Conservation (phyloP, 2,113 vertebrate genomes). For the Laterallus jamaicensis region DNA sequence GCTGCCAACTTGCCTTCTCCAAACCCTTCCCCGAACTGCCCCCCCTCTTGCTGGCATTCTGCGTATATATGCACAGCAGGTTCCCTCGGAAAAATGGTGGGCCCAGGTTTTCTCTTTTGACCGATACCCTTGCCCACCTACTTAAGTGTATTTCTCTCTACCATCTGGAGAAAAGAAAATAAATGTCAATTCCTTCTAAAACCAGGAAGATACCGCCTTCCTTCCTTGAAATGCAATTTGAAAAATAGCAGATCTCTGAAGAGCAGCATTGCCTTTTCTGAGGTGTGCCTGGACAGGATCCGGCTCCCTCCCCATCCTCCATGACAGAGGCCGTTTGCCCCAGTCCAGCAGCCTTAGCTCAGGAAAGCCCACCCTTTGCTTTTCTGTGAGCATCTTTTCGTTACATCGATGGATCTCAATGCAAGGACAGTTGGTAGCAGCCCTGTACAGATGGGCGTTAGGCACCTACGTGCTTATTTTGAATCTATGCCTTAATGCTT, state of each 20-base stretch:
- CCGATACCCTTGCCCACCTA: not conserved
- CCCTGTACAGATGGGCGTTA: not conserved
- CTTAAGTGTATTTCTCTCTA: not conserved
- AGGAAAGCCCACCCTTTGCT: not conserved
- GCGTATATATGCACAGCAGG: not conserved
- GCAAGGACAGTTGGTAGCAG: not conserved
- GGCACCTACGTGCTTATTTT: not conserved
- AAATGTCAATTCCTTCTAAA: not conserved
- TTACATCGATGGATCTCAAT: not conserved
- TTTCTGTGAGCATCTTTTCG: not conserved
- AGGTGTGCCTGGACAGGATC: not conserved
- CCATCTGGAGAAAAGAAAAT: not conserved
- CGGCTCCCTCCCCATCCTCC: not conserved
- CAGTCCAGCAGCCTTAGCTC: not conserved
- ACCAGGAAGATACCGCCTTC: not conserved
- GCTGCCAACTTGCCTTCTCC: not conserved
- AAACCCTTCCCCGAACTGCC: not conserved
- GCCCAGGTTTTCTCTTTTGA: not conserved
- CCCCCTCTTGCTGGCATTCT: not conserved
- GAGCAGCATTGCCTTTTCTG: not conserved
- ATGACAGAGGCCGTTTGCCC: not conserved
- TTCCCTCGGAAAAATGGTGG: not conserved
- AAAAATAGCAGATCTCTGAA: not conserved
- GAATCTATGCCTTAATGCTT: not conserved
- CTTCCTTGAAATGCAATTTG: not conserved